Evolutionary conservation across 1,140 invertebrate species (phyloP), one percentile per base, ranked within the genome.

Genomic region (Orchestia grillus): DNA sequence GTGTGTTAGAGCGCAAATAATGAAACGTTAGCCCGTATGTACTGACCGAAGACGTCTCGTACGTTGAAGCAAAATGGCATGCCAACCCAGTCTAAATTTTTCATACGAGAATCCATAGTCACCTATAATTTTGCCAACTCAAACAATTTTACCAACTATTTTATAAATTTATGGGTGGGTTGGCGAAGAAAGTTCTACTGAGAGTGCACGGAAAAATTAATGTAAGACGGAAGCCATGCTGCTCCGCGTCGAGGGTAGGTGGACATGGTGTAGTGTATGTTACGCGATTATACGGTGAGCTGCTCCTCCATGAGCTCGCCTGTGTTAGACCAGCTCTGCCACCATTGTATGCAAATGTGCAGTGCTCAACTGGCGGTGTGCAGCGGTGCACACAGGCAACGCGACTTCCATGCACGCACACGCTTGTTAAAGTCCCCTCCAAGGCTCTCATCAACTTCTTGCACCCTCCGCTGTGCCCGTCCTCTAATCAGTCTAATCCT

Each of bases 271-370:
- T 77, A 77, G 36, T 77, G 62, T 77, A 77, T 77, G 62, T 90
- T 44, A 44, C 88, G 88, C 41, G 41, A 90, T 90, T 90, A 90
- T 90, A 90, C 88, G n/a, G n/a, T 36, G 88, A 90, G 88, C 88
- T 90, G 88, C 88, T 90, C 88, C 36, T 90, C 88, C 88, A 90
- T 90, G 88, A 90, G 43, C 41, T 44, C 41, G 88, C 88, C 88
- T 90, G 62, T 77, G 62, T 77, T 77, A 77, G 62, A 77, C 88
- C n/a, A 19, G 88, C 88, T 41, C 41, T 16, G 88, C 8, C 62
- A 23, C 88, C 41, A 90, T 90, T 90, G 88, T 90, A 90, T 90
- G 88, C 88, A 90, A 90, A 90, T 90, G 23, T 41, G 88, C 88
- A 90, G 41, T 90, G 88, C 88, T 42, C 88, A 90, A 90, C n/a